Conservation (phyloP, 1,140 invertebrate species). For the Sitobion miscanthi region DNA sequence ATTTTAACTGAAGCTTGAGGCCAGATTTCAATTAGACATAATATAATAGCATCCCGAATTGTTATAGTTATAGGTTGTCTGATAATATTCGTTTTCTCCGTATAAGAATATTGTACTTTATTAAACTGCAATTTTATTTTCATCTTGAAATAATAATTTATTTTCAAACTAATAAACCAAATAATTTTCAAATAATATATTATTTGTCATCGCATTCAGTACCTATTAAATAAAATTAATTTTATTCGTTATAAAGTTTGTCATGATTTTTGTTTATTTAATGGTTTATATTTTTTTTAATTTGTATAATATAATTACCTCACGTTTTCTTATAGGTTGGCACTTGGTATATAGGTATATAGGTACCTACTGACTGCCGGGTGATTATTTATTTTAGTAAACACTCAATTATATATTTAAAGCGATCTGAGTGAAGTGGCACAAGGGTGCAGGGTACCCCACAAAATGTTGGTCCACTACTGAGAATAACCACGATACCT, state of each 20-base stretch:
- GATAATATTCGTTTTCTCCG: neutral
- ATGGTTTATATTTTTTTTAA: neutral
- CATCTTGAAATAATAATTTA: neutral
- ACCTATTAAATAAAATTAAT: neutral
- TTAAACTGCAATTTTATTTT: neutral
- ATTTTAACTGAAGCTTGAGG: neutral
- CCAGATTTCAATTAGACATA: neutral
- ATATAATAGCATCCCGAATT: neutral
- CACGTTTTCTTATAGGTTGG: neutral
- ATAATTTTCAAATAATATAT: neutral
- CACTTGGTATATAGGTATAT: too few relatives aligned
- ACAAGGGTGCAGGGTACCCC: too few relatives aligned
- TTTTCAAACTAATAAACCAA: neutral
- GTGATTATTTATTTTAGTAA: neutral
- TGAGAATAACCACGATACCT: neutral
- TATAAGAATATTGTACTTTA: neutral
- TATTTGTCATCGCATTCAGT: neutral
- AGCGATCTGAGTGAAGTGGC: too few relatives aligned
- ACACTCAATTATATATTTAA: neutral
- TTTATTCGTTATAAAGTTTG: neutral
- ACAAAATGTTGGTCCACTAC: too few relatives aligned
- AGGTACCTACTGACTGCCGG: too few relatives aligned
- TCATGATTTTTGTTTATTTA: neutral
- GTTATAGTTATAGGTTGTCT: neutral
- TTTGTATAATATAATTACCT: neutral